These are phyloP conservation scores for Lasioglossum malachurum DNA, from an alignment of 2,888 invertebrate species.

Conservation along the genomic window DNA sequence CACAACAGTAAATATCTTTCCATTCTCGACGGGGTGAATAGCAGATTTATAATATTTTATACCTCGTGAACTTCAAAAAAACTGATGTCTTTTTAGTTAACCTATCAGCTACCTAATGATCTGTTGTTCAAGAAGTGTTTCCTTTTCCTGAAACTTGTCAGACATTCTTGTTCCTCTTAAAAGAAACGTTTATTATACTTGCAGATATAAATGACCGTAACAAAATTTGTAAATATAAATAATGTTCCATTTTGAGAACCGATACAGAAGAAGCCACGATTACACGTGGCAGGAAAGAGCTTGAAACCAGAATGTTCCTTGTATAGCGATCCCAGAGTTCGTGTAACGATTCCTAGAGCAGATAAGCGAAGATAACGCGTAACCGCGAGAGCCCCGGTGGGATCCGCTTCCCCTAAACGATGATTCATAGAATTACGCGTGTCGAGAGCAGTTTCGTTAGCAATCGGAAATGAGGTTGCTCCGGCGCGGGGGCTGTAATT, in stretches of 20 bases:
- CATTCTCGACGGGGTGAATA: background rate
- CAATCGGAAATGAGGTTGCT: conserved; percentile 50
- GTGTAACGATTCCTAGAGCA: conserved; percentile 9
- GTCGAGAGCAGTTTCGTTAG: conserved; percentile 24
- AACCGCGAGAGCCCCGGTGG: conserved; percentile 26
- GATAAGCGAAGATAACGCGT: conserved; percentile 33
- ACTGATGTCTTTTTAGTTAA: background rate
- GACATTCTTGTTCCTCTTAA: background rate
- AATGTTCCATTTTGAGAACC: background rate
- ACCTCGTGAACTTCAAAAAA: too few relatives aligned
- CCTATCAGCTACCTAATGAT: background rate
- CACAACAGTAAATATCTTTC: background rate
- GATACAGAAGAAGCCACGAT: background rate
- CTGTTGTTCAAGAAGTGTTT: background rate
- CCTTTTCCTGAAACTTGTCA: too few relatives aligned
- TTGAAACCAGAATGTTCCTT: background rate
- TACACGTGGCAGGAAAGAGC: background rate
- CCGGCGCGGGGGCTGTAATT: conserved; percentile 36
- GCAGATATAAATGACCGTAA: background rate
- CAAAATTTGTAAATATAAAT: background rate
- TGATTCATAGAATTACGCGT: conserved; percentile 50
- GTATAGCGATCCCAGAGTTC: background rate
- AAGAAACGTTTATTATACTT: background rate
- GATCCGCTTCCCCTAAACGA: conserved; percentile 32
- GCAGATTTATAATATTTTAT: too few relatives aligned